A percentile compares a stretch with the other conserved stretches of the same genome.
Evolutionary conservation across 2,797 vertebrate genomes (phyloP).

Genomic region (Spea hammondii): DNA sequence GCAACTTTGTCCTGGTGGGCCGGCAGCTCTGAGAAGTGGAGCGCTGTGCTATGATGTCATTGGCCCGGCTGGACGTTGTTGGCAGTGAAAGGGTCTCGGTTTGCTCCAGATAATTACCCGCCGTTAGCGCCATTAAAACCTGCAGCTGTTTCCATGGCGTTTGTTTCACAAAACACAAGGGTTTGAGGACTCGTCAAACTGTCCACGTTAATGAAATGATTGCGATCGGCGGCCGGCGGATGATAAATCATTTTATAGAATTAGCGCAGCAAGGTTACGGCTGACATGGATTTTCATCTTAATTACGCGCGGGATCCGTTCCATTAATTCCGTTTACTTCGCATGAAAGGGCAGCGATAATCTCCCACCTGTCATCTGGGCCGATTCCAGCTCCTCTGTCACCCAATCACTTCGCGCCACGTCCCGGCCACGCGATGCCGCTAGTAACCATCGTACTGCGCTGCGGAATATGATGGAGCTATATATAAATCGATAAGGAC

Average conservation of each 20-base stretch:
- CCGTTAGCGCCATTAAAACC: neutral
- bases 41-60: no score
- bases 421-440: no score
- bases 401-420: neutral
- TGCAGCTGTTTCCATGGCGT: constrained; percentile 5
- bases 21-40: neutral
- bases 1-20: neutral
- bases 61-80: no score
- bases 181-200: constrained; percentile 76
- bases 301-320: constrained; percentile 94
- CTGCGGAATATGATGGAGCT: no score
- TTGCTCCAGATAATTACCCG: neutral
- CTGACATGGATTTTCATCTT: constrained; percentile 95
- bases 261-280: constrained; percentile 92
- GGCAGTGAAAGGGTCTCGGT: no score
- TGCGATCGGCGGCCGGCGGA: constrained; percentile 69
- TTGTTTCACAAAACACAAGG: neutral
- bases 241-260: constrained; percentile 95
- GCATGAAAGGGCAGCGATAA: constrained; percentile 94
- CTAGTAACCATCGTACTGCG: neutral
- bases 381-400: neutral
- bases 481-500: no score
- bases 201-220: constrained; percentile 74
- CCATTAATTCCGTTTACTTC: constrained; percentile 99
- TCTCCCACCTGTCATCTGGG: constrained; percentile 93